A percentile compares a stretch with the other conserved stretches of the same genome.
Evolutionary conservation across 2,113 vertebrate genomes (phyloP).

Genomic region (Equus quagga): DNA sequence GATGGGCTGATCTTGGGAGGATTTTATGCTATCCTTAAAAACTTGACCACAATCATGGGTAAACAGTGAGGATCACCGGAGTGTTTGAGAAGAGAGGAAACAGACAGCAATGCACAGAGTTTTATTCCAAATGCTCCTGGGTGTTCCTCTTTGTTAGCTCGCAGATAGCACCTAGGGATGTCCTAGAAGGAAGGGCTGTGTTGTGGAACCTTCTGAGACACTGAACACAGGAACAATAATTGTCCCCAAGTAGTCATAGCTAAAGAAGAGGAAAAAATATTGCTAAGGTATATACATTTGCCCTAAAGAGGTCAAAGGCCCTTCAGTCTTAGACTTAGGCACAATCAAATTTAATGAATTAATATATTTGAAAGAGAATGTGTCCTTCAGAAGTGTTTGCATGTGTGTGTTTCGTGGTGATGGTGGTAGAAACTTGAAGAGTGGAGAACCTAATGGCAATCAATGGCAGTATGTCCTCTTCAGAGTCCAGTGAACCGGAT

Average conservation of each 20-base stretch:
- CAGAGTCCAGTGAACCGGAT: not conserved
- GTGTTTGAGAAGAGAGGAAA: not conserved
- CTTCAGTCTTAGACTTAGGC: not conserved
- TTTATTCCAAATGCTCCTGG: not conserved
- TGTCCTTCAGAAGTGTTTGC: not conserved
- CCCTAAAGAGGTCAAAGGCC: not conserved
- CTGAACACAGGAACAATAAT: not conserved
- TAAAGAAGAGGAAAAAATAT: not conserved
- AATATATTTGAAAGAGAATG: not conserved
- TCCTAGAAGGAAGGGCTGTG: not conserved
- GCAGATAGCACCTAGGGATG: not conserved
- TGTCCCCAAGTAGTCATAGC: rapidly evolving
- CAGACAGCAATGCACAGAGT: not conserved
- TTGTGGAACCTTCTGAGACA: not conserved
- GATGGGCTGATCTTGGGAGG: not conserved
- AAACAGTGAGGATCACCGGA: not conserved
- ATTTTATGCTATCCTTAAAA: not conserved
- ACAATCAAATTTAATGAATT: not conserved
- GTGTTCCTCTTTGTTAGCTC: not conserved
- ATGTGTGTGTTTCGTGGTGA: not conserved
- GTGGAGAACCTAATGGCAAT: not conserved
- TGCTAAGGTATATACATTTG: not conserved
- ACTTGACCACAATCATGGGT: not conserved
- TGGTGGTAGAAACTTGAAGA: not conserved
- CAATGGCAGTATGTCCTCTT: not conserved